Evolutionary conservation across 2,797 vertebrate genomes (phyloP).

Genomic region (Onychomys torridus): DNA sequence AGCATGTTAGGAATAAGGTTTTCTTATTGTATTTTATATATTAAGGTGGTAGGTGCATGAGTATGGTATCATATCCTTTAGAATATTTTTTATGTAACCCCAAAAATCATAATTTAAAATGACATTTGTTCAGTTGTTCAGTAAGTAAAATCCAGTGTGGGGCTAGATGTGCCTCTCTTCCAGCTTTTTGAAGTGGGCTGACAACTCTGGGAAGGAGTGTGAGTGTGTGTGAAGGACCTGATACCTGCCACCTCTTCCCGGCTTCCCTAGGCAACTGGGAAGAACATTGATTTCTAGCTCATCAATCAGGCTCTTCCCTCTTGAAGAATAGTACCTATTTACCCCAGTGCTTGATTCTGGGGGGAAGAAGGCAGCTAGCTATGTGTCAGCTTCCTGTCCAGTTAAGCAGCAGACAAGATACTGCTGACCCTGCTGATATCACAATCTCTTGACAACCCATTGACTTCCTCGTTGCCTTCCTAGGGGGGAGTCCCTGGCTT

Average conservation of each 20-base stretch:
- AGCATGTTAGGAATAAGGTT: not conserved
- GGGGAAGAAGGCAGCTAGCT: not conserved
- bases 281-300: not conserved
- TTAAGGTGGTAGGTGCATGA: not conserved
- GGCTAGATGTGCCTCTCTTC: not conserved
- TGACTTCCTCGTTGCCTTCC: slow-evolving; percentile 39
- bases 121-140: not conserved
- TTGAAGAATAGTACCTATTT: not conserved
- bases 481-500: slow-evolving; percentile 62
- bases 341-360: not conserved
- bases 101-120: not conserved
- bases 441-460: not conserved
- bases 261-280: not conserved
- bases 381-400: not conserved
- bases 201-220: not conserved
- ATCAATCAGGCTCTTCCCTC: not conserved
- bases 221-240: not conserved
- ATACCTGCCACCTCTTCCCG: not conserved
- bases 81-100: slow-evolving; percentile 16
- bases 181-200: not conserved
- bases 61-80: not conserved
- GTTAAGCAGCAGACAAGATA: not conserved
- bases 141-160: not conserved
- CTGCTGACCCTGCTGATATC: not conserved
- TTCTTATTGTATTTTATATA: not conserved